phyloP scores from a whole-genome alignment of 2,888 invertebrate genomes.

The Pammene fasciana region DNA sequence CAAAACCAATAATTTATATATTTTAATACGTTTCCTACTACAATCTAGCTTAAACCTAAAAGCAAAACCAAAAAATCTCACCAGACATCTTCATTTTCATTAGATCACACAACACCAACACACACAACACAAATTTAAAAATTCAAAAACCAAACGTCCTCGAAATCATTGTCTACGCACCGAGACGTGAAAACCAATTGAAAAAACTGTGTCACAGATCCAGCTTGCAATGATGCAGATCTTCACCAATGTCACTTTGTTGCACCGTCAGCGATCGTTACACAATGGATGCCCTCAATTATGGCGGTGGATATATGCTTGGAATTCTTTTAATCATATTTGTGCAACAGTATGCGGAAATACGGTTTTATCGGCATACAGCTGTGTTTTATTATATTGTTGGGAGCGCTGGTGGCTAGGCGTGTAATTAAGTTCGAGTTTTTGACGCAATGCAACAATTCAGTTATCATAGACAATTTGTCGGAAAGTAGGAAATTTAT shows the following conservation, averaged over 20 bases:
- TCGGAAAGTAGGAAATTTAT: no score
- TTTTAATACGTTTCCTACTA: no score
- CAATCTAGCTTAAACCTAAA: not conserved
- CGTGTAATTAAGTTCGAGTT: no score
- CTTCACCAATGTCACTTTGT: constrained; percentile 61
- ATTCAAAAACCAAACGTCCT: constrained; percentile 41
- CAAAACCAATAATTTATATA: no score
- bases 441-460: no score
- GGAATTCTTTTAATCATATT: constrained; percentile 36
- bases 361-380: constrained; percentile 11
- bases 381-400: not conserved
- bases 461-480: no score
- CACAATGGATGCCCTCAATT: constrained; percentile 42
- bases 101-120: constrained; percentile 35
- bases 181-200: constrained; percentile 30
- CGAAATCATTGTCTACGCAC: constrained; percentile 40
- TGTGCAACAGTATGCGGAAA: constrained; percentile 39
- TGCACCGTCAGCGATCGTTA: constrained; percentile 53
- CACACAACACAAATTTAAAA: constrained; percentile 31
- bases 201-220: constrained; percentile 45
- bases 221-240: constrained; percentile 52
- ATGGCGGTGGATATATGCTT: constrained; percentile 34
- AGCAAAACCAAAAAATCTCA: constrained; percentile 41
- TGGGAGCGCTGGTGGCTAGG: no score
- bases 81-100: constrained; percentile 58